A percentile compares a stretch with the other conserved stretches of the same genome.
These are phyloP conservation scores for Catamblyrhynchus diadema DNA, from an alignment of 2,797 vertebrate species.

Conservation along the genomic window DNA sequence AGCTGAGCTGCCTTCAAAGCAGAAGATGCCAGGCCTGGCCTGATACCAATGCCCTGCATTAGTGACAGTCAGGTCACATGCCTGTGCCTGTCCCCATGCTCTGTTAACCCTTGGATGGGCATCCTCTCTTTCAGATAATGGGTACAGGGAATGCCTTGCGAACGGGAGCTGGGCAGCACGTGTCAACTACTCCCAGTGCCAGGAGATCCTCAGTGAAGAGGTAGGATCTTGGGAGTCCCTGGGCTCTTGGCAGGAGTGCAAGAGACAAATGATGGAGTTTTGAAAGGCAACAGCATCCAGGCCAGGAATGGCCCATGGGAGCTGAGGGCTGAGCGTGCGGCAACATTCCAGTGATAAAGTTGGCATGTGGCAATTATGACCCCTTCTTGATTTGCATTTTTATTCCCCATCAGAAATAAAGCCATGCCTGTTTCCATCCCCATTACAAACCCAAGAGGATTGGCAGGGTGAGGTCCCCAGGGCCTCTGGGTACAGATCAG, in stretches of 20 bases:
- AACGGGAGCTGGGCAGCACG: conserved; percentile 92
- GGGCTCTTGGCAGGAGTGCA: background rate
- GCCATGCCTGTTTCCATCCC: rapidly evolving
- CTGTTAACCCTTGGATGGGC: background rate
- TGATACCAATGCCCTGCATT: background rate
- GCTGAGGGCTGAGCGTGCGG: background rate
- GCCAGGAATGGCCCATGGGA: background rate
- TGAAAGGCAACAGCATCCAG: background rate
- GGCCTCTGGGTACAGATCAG: background rate
- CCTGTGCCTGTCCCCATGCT: background rate
- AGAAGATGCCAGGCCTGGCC: background rate
- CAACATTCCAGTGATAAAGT: background rate
- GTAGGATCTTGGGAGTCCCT: conserved; percentile 57
- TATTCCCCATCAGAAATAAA: background rate
- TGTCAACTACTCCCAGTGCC: conserved; percentile 94
- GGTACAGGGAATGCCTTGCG: conserved; percentile 87
- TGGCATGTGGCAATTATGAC: background rate
- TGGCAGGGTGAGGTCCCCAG: background rate
- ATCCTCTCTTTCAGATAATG: conserved; percentile 81
- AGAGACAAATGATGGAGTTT: background rate
- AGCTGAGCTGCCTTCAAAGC: background rate
- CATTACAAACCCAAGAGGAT: background rate
- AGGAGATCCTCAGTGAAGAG: conserved; percentile 91
- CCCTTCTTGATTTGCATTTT: background rate
- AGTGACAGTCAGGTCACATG: background rate